phyloP scores from a whole-genome alignment of 2,797 vertebrate genomes.

The Smutsia gigantea region DNA sequence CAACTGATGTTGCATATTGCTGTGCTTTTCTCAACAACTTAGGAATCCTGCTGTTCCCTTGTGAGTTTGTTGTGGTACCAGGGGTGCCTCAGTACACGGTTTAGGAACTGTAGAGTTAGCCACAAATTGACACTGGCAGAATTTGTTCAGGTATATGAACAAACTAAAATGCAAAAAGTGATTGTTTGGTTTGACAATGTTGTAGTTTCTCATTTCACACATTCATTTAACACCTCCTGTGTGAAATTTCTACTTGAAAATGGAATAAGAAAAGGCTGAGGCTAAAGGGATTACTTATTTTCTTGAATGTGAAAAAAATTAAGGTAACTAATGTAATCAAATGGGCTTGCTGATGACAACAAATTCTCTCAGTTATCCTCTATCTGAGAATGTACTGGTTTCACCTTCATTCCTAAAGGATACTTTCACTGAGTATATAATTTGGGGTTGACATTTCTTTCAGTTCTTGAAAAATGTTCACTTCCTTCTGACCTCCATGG shows the following conservation, averaged over 20 bases:
- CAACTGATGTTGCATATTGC: not conserved
- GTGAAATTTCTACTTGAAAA: not conserved
- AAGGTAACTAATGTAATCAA: not conserved
- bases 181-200: not conserved
- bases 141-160: not conserved
- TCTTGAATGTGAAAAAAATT: not conserved
- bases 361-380: not conserved
- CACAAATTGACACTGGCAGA: not conserved
- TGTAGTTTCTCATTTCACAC: not conserved
- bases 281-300: not conserved
- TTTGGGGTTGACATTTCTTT: not conserved
- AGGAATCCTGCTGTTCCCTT: not conserved
- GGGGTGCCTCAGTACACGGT: not conserved
- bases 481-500: conserved; percentile 21
- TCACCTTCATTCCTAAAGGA: not conserved
- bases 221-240: not conserved
- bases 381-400: not conserved
- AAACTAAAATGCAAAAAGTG: not conserved
- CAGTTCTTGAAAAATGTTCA: conserved; percentile 17
- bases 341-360: not conserved
- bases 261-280: not conserved
- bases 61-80: not conserved
- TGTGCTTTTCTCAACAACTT: not conserved
- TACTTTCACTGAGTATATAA: not conserved
- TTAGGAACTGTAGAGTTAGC: not conserved